Percentiles rank a stretch among this genome's conserved stretches.
These are phyloP conservation scores for Lobophora halterata DNA, from an alignment of 2,888 invertebrate species.

Conservation along the genomic window DNA sequence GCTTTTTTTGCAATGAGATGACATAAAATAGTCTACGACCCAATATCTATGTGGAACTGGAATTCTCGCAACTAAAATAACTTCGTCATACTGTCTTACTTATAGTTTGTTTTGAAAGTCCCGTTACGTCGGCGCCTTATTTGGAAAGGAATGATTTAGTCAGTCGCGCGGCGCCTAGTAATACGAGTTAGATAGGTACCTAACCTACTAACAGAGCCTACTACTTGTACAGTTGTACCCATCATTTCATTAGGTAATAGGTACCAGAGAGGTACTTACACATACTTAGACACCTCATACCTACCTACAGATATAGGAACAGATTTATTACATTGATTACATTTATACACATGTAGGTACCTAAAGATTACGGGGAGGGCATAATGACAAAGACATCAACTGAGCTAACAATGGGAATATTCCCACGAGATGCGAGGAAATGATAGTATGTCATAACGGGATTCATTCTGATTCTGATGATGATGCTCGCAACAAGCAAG, in stretches of 20 bases:
- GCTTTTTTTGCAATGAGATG: too few species aligned
- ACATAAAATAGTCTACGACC: too few species aligned
- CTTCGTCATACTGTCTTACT: neutral
- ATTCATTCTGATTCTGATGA: conserved; percentile 18
- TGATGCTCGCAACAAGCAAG: neutral
- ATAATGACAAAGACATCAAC: conserved; percentile 2
- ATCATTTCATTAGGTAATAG: too few species aligned
- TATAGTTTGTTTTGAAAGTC: neutral
- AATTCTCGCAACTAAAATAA: too few species aligned
- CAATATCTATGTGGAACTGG: too few species aligned
- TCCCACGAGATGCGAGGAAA: conserved; percentile 37
- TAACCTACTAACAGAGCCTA: neutral
- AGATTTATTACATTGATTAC: too few species aligned
- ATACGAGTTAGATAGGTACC: conserved; percentile 1
- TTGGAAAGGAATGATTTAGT: neutral
- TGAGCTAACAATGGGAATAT: conserved; percentile 38
- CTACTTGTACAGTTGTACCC: too few species aligned
- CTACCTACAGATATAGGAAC: too few species aligned
- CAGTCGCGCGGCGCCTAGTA: too few species aligned
- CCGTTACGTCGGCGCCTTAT: conserved; percentile 3
- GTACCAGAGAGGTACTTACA: too few species aligned
- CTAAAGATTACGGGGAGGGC: neutral
- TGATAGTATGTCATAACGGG: conserved; percentile 36
- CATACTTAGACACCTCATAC: too few species aligned
- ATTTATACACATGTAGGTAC: too few species aligned